Percentiles rank a stretch among this genome's conserved stretches.
phyloP scores from a whole-genome alignment of 2,797 vertebrate genomes.

The Halcyon smyrnensis region DNA sequence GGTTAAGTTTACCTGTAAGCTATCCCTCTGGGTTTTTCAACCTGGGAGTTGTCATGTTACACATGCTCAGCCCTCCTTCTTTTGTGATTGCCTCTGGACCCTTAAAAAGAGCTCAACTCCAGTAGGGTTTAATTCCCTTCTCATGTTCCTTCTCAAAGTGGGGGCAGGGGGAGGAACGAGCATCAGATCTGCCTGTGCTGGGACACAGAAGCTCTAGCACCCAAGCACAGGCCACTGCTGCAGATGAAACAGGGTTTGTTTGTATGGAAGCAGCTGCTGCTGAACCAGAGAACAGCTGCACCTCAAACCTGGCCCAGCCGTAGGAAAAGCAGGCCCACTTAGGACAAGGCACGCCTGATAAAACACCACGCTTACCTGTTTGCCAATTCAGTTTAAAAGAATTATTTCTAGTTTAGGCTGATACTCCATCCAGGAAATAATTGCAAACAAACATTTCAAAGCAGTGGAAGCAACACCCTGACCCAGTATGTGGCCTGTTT shows the following conservation, averaged over 20 bases:
- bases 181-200: not conserved
- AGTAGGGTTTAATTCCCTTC: not conserved
- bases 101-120: not conserved
- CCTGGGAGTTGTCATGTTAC: not conserved
- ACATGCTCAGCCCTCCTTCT: not conserved
- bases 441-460: slow-evolving; percentile 40
- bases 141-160: not conserved
- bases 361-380: not conserved
- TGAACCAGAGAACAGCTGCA: not conserved
- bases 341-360: not conserved
- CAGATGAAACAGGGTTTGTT: not conserved
- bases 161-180: not conserved
- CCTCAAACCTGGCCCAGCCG: not conserved
- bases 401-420: slow-evolving; percentile 31
- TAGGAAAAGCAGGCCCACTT: not conserved
- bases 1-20: not conserved
- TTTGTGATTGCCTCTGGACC: not conserved
- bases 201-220: not conserved
- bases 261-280: not conserved
- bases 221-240: not conserved
- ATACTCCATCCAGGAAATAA: slow-evolving; percentile 25
- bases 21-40: not conserved
- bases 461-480: not conserved
- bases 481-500: not conserved
- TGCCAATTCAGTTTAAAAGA: slow-evolving; percentile 6